phyloP scores from a whole-genome alignment of 2,797 vertebrate genomes.

The Furcifer pardalis region DNA sequence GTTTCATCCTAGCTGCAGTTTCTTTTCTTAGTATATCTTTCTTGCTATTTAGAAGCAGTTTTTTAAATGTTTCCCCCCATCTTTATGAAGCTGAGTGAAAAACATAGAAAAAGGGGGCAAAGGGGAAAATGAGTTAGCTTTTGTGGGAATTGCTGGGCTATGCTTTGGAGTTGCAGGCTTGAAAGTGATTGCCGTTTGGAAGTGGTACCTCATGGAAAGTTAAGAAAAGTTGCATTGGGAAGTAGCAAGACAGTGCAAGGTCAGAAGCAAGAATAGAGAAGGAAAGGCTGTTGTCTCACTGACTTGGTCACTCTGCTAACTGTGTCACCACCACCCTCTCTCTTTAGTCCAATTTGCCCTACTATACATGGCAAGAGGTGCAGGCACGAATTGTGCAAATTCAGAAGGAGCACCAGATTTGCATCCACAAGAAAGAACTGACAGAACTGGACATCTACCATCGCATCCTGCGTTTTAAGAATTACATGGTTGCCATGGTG shows the following conservation, averaged over 20 bases:
- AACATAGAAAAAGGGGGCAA: background rate
- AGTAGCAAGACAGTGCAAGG: background rate
- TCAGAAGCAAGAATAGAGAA: background rate
- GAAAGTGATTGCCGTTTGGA: no score
- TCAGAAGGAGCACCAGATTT: slow-evolving; percentile 99
- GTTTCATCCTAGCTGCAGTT: background rate
- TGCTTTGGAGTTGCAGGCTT: no score
- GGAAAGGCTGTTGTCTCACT: background rate
- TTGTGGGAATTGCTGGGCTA: no score
- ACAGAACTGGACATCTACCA: slow-evolving; percentile 96
- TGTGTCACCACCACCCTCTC: background rate
- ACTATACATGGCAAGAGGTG: slow-evolving; percentile 98
- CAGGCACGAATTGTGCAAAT: slow-evolving; percentile 97
- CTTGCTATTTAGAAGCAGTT: background rate
- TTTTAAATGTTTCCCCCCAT: background rate
- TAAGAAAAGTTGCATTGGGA: background rate
- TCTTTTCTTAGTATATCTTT: background rate
- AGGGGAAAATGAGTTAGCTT: background rate
- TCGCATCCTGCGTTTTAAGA: slow-evolving; percentile 97
- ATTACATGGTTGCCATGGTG: slow-evolving; percentile 99
- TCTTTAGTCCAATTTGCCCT: slow-evolving; percentile 86
- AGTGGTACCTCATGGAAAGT: background rate
- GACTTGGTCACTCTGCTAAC: slow-evolving; percentile 13
- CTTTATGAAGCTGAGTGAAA: background rate
- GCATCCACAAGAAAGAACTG: slow-evolving; percentile 97